phyloP scores from a whole-genome alignment of 2,888 invertebrate genomes.

The Eugnorisma glareosa region DNA sequence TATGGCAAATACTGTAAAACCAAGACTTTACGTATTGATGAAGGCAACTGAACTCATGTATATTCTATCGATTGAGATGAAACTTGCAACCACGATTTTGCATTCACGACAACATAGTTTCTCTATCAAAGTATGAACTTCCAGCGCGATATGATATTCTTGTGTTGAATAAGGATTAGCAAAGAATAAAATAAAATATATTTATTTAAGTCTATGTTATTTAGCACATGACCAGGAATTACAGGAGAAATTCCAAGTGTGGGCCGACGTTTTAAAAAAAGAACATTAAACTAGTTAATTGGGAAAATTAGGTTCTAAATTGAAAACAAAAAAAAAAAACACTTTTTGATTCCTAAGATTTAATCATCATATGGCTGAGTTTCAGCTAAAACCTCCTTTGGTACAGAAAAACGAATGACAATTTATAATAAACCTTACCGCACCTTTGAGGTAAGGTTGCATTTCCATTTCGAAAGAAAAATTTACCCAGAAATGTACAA shows the following conservation, averaged over 20 bases:
- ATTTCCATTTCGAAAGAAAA: background rate
- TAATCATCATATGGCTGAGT: background rate
- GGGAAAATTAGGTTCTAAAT: background rate
- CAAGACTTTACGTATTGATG: conserved; percentile 35
- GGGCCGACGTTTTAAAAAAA: too few species aligned
- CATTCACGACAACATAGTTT: conserved; percentile 22
- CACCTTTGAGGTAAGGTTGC: background rate
- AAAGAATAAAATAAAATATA: background rate
- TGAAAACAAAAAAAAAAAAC: background rate
- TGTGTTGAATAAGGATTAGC: background rate
- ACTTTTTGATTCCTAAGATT: background rate
- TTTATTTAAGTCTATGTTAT: background rate
- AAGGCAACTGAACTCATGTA: conserved; percentile 41
- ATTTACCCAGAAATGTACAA: background rate
- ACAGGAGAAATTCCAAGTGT: too few species aligned
- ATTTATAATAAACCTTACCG: background rate
- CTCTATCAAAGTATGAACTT: conserved; percentile 18
- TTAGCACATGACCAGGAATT: too few species aligned
- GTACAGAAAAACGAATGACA: background rate
- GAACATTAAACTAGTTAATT: background rate
- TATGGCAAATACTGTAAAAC: background rate
- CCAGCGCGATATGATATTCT: background rate
- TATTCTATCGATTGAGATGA: conserved; percentile 44
- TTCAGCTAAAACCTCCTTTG: background rate
- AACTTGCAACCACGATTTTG: conserved; percentile 41